Percentiles rank a stretch among this genome's conserved stretches.
Evolutionary conservation across 37 sponge, comb jelly and placozoan species (phyloP).

Genomic region (Halisarca cf. caerulea): DNA sequence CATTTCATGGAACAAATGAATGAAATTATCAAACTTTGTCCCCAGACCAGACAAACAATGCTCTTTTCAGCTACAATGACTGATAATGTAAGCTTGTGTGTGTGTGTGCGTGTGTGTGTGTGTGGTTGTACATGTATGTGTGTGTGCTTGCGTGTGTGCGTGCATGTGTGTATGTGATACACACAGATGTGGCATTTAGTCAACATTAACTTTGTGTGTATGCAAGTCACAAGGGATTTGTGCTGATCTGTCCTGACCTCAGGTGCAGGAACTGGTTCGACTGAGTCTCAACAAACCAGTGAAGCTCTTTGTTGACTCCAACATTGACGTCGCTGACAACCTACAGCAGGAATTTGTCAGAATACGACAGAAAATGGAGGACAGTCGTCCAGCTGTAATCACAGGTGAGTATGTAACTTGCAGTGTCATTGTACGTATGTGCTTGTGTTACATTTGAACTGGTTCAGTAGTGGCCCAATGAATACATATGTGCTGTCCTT

Average conservation of each 20-base stretch:
- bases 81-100: slow-evolving; percentile 82
- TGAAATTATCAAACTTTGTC: slow-evolving; percentile 87
- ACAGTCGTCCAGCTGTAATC: slow-evolving; percentile 80
- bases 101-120: too few relatives aligned
- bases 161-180: too few relatives aligned
- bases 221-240: background rate
- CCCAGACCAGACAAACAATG: slow-evolving; percentile 89
- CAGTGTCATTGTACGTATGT: too few relatives aligned
- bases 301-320: slow-evolving; percentile 90
- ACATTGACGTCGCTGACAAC: slow-evolving; percentile 92
- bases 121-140: too few relatives aligned
- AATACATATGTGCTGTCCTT: too few relatives aligned
- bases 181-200: too few relatives aligned
- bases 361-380: slow-evolving; percentile 70
- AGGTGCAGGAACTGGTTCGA: slow-evolving; percentile 91
- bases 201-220: too few relatives aligned
- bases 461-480: too few relatives aligned
- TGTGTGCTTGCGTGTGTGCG: too few relatives aligned
- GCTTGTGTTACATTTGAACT: too few relatives aligned
- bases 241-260: background rate
- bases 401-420: slow-evolving; percentile 41
- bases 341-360: slow-evolving; percentile 96
- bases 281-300: slow-evolving; percentile 94
- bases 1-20: slow-evolving; percentile 96
- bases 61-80: slow-evolving; percentile 99